Evolutionary conservation across 2,797 vertebrate species (phyloP).

Genomic region (Sparus aurata): DNA sequence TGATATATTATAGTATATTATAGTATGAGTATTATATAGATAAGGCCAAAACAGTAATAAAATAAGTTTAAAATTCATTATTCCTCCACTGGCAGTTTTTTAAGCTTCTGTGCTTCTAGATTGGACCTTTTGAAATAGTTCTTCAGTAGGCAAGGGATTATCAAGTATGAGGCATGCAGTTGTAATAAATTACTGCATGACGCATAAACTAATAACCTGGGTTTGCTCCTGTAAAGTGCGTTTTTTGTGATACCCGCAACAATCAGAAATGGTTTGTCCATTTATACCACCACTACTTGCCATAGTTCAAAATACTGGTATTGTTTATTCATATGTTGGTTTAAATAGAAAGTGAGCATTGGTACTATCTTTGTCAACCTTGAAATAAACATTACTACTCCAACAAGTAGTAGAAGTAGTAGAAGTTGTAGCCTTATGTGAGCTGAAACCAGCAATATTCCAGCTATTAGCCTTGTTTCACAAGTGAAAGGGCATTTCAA

Average conservation of each 20-base stretch:
- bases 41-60: conserved; percentile 19
- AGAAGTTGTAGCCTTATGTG: conserved; percentile 6
- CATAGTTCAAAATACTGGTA: conserved; percentile 18
- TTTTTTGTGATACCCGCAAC: neutral
- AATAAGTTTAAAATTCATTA: neutral
- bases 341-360: conserved; percentile 33
- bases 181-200: conserved; percentile 33
- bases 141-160: conserved; percentile 4
- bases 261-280: neutral
- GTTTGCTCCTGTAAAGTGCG: neutral
- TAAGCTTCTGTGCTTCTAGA: conserved; percentile 10
- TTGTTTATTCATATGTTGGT: conserved; percentile 15
- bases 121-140: neutral
- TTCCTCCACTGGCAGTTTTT: neutral
- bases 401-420: conserved; percentile 1
- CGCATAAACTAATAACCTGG: neutral
- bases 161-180: neutral
- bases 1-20: too few species aligned
- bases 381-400: neutral
- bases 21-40: too few species aligned
- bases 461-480: conserved; percentile 13
- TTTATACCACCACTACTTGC: neutral
- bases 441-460: conserved; percentile 34
- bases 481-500: conserved; percentile 20
- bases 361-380: conserved; percentile 12